A percentile compares a stretch with the other conserved stretches of the same genome.
phyloP scores from a whole-genome alignment of 2,797 vertebrate species.

The Anabas testudineus region DNA sequence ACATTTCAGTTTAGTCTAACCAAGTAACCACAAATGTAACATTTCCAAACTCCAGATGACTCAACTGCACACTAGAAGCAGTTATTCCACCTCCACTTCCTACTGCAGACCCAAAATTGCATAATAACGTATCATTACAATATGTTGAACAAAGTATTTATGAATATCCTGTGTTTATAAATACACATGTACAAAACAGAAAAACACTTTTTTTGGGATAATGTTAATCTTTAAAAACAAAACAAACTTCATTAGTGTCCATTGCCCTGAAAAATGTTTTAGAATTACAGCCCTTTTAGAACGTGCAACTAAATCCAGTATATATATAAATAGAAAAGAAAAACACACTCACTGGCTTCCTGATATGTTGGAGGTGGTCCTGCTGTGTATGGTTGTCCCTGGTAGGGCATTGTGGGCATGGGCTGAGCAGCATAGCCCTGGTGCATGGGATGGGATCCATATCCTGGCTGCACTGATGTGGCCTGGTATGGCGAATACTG shows the following conservation, averaged over 20 bases:
- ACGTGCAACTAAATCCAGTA: not conserved
- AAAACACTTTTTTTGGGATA: no score
- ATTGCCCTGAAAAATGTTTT: not conserved
- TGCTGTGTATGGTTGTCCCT: slow-evolving; percentile 51
- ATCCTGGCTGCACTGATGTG: slow-evolving; percentile 73
- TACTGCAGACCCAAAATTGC: slow-evolving; percentile 5
- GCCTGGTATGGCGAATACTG: slow-evolving; percentile 81
- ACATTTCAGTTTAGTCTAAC: not conserved
- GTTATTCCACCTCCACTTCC: slow-evolving; percentile 26
- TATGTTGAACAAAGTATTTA: not conserved
- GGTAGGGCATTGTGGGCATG: slow-evolving; percentile 63
- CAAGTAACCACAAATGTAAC: not conserved
- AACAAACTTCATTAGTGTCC: not conserved
- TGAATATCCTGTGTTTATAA: not conserved
- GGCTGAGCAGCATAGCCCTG: slow-evolving; percentile 66
- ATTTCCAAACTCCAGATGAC: slow-evolving; percentile 8
- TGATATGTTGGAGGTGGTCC: slow-evolving; percentile 75
- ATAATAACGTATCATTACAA: slow-evolving; percentile 6
- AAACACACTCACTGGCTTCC: slow-evolving; percentile 76
- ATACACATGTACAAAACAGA: no score
- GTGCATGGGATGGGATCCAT: slow-evolving; percentile 45
- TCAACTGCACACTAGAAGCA: not conserved
- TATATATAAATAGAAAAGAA: not conserved
- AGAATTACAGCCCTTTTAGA: not conserved
- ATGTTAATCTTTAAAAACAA: not conserved